Evolutionary conservation across 2,113 vertebrate genomes (phyloP).

Genomic region (Carlito syrichta): DNA sequence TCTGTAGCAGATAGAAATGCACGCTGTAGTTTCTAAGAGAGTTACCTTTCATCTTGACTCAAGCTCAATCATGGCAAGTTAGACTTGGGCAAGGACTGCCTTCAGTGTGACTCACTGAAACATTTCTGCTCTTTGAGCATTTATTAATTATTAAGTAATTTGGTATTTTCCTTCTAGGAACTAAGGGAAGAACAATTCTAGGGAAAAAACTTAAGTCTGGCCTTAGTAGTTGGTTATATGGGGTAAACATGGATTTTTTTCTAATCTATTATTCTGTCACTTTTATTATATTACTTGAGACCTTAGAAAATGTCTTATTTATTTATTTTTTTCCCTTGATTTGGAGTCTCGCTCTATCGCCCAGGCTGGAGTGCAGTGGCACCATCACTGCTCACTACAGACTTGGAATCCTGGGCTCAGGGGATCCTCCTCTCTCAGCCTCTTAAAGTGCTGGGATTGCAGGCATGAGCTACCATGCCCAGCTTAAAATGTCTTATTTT

Average conservation of each 20-base stretch:
- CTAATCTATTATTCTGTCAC: neutral
- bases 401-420: too few relatives aligned
- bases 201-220: neutral
- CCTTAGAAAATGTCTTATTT: too few relatives aligned
- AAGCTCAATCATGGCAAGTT: neutral
- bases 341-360: too few relatives aligned
- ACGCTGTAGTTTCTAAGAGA: neutral
- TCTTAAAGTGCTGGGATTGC: too few relatives aligned
- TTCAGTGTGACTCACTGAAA: neutral
- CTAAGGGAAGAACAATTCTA: slow-evolving; percentile 23
- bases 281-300: slow-evolving; percentile 22
- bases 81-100: neutral
- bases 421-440: too few relatives aligned
- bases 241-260: neutral
- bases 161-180: slow-evolving; percentile 7
- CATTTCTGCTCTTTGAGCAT: neutral
- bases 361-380: too few relatives aligned
- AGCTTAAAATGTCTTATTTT: too few relatives aligned
- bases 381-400: too few relatives aligned
- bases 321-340: too few relatives aligned
- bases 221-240: neutral
- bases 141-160: slow-evolving; percentile 26
- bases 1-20: neutral
- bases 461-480: too few relatives aligned
- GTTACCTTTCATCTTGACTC: slow-evolving; percentile 1